Percentiles rank a stretch among this genome's conserved stretches.
Conservation (phyloP, 2,113 vertebrate species). For the Carassius gibelio region DNA sequence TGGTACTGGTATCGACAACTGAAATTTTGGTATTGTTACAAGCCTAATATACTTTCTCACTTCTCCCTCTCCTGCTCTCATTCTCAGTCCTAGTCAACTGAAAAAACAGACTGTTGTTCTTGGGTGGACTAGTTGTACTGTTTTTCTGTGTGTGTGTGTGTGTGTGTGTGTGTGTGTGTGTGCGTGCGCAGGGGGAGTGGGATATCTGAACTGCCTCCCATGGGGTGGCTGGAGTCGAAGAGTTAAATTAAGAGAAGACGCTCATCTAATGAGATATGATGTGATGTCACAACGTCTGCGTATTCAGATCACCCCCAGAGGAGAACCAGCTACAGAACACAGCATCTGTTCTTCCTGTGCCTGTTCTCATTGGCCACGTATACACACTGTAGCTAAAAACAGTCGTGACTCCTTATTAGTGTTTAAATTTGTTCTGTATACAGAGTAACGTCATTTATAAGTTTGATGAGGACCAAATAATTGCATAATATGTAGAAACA, state of each 20-base stretch:
- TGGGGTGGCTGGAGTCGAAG: constrained; percentile 44
- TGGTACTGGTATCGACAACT: neutral
- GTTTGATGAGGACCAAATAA: neutral
- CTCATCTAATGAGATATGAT: constrained; percentile 50
- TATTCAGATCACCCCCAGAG: constrained; percentile 48
- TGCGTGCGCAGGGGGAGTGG: constrained; percentile 3
- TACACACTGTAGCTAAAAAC: constrained; percentile 25
- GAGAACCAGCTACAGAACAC: neutral
- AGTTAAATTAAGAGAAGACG: constrained; percentile 56
- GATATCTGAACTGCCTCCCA: constrained; percentile 43
- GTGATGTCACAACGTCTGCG: constrained; percentile 48
- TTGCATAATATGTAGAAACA: neutral
- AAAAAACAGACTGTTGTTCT: constrained; percentile 66
- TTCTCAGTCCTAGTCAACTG: constrained; percentile 44
- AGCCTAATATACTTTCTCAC: neutral
- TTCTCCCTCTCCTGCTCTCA: neutral
- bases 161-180: neutral
- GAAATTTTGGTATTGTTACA: neutral
- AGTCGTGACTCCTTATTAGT: neutral
- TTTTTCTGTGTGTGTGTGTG: neutral
- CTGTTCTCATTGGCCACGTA: constrained; percentile 1
- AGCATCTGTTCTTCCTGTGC: constrained; percentile 38
- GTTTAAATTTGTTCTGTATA: neutral
- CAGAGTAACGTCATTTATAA: neutral
- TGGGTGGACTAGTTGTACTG: constrained; percentile 42